Conservation (phyloP, 2,113 vertebrate genomes). For the Montifringilla adamsi region DNA sequence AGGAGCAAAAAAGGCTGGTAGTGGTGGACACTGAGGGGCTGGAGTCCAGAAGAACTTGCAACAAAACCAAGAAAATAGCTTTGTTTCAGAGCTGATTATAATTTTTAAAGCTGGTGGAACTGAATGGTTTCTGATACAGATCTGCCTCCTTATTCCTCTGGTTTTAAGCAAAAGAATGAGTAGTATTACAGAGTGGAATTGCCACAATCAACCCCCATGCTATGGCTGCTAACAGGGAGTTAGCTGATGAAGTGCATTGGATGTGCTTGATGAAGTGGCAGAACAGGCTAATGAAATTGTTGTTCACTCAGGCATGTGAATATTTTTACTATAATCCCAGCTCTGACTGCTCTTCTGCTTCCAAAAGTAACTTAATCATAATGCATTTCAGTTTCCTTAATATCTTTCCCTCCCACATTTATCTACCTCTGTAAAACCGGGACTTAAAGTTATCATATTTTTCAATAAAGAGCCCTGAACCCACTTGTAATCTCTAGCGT, state of each 20-base stretch:
- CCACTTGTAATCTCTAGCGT: neutral
- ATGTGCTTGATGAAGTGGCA: neutral
- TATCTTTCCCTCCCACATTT: neutral
- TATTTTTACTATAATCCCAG: neutral
- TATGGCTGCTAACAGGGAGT: neutral
- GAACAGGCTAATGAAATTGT: neutral
- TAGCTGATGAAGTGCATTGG: conserved; percentile 8
- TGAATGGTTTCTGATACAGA: neutral
- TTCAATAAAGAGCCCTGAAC: neutral
- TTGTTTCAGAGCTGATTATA: neutral
- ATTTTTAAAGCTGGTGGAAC: neutral
- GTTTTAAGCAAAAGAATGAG: neutral
- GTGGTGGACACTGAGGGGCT: rapidly evolving
- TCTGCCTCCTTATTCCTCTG: neutral
- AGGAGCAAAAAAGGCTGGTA: neutral
- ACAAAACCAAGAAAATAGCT: neutral
- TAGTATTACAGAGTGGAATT: neutral
- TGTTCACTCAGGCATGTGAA: neutral
- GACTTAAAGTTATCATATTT: neutral
- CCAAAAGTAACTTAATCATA: neutral
- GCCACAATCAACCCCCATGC: neutral
- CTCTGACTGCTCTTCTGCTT: neutral
- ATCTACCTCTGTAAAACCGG: neutral
- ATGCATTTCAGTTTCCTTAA: neutral
- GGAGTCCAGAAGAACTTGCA: neutral